phyloP scores from a whole-genome alignment of 2,888 invertebrate species.

The Orchesellides sinensis region DNA sequence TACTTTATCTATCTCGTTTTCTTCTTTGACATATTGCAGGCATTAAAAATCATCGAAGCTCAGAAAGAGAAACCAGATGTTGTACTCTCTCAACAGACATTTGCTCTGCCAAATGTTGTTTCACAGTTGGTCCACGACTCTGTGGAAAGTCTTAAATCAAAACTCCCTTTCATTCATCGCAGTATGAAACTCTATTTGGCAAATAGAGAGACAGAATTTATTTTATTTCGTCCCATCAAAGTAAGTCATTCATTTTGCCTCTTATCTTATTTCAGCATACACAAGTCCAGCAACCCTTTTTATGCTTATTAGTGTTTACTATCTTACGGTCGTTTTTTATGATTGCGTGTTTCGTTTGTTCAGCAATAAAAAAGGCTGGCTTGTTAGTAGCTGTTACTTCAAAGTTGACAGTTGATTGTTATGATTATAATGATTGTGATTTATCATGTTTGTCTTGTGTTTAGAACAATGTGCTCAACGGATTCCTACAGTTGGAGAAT shows the following conservation, averaged over 20 bases:
- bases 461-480: constrained; percentile 91
- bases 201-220: constrained; percentile 97
- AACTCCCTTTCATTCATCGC: constrained; percentile 88
- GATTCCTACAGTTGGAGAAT: constrained; percentile 89
- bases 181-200: constrained; percentile 97
- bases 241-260: constrained; percentile 78
- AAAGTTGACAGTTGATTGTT: constrained; percentile 57
- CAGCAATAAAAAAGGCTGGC: constrained; percentile 8
- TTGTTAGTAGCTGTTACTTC: constrained; percentile 9
- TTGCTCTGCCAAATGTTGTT: constrained; percentile 73
- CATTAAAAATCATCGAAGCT: constrained; percentile 83
- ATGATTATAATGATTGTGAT: constrained; percentile 6
- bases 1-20: constrained; percentile 8
- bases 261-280: constrained; percentile 24
- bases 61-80: constrained; percentile 81
- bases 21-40: constrained; percentile 62
- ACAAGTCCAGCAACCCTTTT: neutral
- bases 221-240: constrained; percentile 95
- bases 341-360: neutral
- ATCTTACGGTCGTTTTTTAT: neutral
- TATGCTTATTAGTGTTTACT: constrained; percentile 1
- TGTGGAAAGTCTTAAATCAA: constrained; percentile 81
- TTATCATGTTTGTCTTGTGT: constrained; percentile 71
- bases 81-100: constrained; percentile 73
- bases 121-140: constrained; percentile 72